Conservation (phyloP, 2,113 vertebrate genomes). For the Tenrec ecaudatus region DNA sequence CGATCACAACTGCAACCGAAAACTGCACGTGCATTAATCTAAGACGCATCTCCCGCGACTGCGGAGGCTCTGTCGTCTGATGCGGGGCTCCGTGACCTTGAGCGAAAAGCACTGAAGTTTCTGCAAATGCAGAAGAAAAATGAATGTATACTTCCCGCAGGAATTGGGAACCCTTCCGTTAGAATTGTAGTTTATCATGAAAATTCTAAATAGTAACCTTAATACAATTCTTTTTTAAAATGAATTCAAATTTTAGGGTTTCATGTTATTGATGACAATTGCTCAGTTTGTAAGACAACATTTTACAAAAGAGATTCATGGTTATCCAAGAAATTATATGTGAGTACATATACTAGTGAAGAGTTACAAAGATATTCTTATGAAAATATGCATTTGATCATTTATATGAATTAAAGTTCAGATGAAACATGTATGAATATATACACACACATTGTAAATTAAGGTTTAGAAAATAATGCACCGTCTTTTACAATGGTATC, state of each 20-base stretch:
- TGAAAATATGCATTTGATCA: background rate
- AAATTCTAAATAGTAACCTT: background rate
- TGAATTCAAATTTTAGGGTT: background rate
- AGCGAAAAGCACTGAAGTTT: conserved; percentile 68
- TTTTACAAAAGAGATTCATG: background rate
- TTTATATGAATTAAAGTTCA: background rate
- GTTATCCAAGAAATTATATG: background rate
- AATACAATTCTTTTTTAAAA: conserved; percentile 5
- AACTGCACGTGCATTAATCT: conserved; percentile 85
- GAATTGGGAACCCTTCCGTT: background rate
- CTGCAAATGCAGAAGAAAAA: conserved; percentile 66
- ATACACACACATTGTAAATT: background rate
- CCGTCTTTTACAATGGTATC: background rate
- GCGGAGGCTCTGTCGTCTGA: conserved; percentile 78
- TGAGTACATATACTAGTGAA: background rate
- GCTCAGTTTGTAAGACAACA: background rate
- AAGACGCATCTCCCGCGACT: conserved; percentile 82
- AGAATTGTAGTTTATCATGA: conserved; percentile 48
- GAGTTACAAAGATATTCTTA: background rate
- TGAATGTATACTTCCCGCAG: conserved; percentile 51
- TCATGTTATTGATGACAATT: background rate
- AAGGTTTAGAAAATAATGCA: background rate
- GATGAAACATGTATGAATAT: no score
- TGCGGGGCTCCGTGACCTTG: conserved; percentile 80
- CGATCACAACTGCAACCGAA: conserved; percentile 74